Percentiles rank a stretch among this genome's conserved stretches.
phyloP scores from a whole-genome alignment of 2,888 invertebrate species.

The Plebejus argus region DNA sequence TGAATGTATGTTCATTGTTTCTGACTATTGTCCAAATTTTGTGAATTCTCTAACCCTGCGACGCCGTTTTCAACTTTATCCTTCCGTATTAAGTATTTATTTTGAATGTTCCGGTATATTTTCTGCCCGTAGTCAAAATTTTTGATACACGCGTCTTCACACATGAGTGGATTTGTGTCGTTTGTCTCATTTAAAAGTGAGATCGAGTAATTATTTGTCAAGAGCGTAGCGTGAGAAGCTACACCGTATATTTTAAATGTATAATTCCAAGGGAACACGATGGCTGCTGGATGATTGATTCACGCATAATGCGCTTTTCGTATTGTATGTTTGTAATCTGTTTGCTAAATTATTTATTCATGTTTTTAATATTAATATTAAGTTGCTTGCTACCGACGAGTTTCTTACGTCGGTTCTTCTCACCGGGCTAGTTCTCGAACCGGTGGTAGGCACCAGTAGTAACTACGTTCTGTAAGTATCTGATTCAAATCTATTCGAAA shows the following conservation, averaged over 20 bases:
- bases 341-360: conserved; percentile 10
- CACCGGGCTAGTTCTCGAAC: too few species aligned
- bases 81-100: neutral
- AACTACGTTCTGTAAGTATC: too few species aligned
- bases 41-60: neutral
- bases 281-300: neutral
- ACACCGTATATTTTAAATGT: conserved; percentile 18
- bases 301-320: neutral
- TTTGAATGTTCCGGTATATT: neutral
- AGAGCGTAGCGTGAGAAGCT: conserved; percentile 66
- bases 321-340: neutral
- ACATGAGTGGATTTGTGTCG: conserved; percentile 70
- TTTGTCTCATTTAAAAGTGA: conserved; percentile 74
- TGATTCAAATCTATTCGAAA: too few species aligned
- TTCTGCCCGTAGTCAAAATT: conserved; percentile 51
- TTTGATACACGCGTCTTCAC: conserved; percentile 64
- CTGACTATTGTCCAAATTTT: conserved; percentile 51
- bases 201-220: conserved; percentile 66
- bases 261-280: neutral
- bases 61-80: conserved; percentile 43
- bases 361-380: too few species aligned
- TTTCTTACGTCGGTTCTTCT: too few species aligned
- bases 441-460: too few species aligned
- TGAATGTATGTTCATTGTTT: conserved; percentile 21
- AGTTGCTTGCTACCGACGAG: neutral